A percentile compares a stretch with the other conserved stretches of the same genome.
These are phyloP conservation scores for Periophthalmodon schlosseri DNA, from an alignment of 2,113 vertebrate species.

Conservation along the genomic window DNA sequence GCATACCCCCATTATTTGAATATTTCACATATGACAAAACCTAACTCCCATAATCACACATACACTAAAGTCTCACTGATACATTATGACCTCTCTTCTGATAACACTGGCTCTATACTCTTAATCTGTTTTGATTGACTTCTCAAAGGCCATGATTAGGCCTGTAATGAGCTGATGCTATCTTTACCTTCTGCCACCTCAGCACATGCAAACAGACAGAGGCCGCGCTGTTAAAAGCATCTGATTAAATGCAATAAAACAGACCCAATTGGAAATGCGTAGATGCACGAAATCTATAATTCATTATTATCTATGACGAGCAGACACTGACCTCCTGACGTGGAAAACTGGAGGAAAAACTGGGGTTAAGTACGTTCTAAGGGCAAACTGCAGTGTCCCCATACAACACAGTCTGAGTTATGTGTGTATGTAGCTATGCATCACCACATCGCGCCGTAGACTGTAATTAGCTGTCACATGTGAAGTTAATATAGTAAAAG, in stretches of 20 bases:
- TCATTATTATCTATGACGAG: constrained; percentile 53
- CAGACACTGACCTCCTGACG: constrained; percentile 45
- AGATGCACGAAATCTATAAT: constrained; percentile 20
- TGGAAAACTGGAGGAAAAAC: constrained; percentile 17
- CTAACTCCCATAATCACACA: constrained; percentile 8
- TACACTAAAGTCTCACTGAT: constrained; percentile 11
- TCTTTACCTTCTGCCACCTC: constrained; percentile 52
- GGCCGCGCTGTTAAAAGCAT: constrained; percentile 26
- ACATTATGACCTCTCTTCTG: constrained; percentile 17
- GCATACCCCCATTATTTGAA: no score
- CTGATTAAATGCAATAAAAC: constrained; percentile 19
- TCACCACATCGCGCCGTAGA: constrained; percentile 27
- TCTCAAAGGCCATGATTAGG: constrained; percentile 63
- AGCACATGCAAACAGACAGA: constrained; percentile 21
- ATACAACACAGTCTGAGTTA: constrained; percentile 39
- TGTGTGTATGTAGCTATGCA: constrained; percentile 34
- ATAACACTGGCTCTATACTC: constrained; percentile 17
- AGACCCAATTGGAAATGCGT: constrained; percentile 3
- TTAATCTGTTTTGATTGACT: constrained; percentile 54
- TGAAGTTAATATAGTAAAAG: constrained; percentile 10
- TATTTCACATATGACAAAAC: constrained; percentile 5
- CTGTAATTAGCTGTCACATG: constrained; percentile 61
- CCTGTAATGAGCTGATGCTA: constrained; percentile 47
- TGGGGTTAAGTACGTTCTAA: constrained; percentile 38
- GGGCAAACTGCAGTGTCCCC: constrained; percentile 15